These are phyloP conservation scores for Strix aluco DNA, from an alignment of 2,113 vertebrate species.

Conservation along the genomic window DNA sequence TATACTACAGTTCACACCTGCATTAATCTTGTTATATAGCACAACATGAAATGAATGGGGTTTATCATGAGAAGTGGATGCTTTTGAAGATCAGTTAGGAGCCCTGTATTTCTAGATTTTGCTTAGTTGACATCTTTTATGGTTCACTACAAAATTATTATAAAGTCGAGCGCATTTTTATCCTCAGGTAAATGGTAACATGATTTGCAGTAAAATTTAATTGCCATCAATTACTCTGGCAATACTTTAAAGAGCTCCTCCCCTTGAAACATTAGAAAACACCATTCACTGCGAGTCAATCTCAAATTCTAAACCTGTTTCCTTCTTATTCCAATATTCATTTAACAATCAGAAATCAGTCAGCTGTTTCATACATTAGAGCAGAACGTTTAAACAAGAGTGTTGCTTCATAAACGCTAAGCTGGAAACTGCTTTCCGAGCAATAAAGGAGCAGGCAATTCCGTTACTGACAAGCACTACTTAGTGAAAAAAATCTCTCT, in stretches of 20 bases:
- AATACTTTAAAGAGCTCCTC: not conserved
- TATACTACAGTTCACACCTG: not conserved
- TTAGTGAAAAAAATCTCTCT: not conserved
- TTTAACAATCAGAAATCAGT: slow-evolving; percentile 39
- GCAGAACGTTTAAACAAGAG: not conserved
- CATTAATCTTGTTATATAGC: not conserved
- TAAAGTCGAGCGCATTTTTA: not conserved
- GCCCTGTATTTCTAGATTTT: not conserved
- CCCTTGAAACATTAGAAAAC: not conserved
- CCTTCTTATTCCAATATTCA: not conserved
- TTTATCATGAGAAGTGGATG: not conserved
- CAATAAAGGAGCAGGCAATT: slow-evolving; percentile 4
- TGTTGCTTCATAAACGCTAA: not conserved
- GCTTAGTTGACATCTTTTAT: not conserved
- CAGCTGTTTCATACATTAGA: not conserved
- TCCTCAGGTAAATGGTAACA: not conserved
- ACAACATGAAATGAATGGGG: not conserved
- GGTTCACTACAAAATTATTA: not conserved
- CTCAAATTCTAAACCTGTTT: not conserved
- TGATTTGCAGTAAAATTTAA: slow-evolving; percentile 9
- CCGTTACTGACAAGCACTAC: not conserved
- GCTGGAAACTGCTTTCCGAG: not conserved
- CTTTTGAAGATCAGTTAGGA: not conserved
- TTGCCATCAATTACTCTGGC: not conserved
- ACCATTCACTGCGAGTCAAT: not conserved